Conservation (phyloP, 2,113 vertebrate genomes). For the Actenoides hombroni region DNA sequence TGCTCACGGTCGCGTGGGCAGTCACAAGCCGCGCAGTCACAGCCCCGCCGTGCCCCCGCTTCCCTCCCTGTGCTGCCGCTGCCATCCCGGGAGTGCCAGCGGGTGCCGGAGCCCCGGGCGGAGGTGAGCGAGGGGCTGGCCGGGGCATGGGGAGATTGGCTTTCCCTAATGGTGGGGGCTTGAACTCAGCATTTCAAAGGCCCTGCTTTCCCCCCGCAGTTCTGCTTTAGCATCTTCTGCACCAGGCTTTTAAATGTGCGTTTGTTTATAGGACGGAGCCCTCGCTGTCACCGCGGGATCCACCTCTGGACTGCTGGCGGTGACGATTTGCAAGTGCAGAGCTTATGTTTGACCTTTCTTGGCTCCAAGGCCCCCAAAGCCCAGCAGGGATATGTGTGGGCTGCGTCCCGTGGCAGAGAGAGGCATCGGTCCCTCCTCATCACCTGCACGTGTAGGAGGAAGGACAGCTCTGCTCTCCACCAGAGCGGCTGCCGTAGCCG, state of each 20-base stretch:
- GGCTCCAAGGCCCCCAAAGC: neutral
- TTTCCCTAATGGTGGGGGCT: neutral
- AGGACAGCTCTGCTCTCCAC: neutral
- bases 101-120: neutral
- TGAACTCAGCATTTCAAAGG: neutral
- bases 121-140: slow-evolving; percentile 29
- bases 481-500: neutral
- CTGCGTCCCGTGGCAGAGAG: neutral
- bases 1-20: slow-evolving; percentile 30
- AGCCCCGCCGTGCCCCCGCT: neutral
- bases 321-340: neutral
- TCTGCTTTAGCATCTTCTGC: neutral
- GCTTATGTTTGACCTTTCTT: neutral
- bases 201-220: neutral
- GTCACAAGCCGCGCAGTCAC: slow-evolving; percentile 31
- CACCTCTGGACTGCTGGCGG: neutral
- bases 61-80: neutral
- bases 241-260: neutral
- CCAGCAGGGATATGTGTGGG: neutral
- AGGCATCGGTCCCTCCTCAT: neutral
- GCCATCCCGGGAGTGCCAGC: neutral
- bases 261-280: neutral
- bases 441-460: neutral
- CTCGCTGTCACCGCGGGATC: neutral
- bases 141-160: neutral